Conservation (phyloP, 2,113 vertebrate genomes). For the Smithornis capensis region DNA sequence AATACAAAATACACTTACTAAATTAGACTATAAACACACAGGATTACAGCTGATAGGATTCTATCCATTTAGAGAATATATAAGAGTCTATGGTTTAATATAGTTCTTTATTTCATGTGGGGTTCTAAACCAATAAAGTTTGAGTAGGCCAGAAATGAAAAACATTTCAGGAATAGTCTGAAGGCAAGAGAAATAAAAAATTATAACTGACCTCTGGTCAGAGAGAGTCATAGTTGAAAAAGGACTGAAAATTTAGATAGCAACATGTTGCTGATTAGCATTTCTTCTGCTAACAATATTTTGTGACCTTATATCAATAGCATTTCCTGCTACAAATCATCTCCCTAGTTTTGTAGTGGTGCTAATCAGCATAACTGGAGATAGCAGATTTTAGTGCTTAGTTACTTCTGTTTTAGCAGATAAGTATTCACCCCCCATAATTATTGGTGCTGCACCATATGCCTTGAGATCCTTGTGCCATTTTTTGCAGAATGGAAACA, state of each 20-base stretch:
- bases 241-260: neutral
- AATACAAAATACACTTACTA: neutral
- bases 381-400: neutral
- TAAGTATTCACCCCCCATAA: neutral
- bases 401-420: neutral
- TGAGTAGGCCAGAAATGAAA: neutral
- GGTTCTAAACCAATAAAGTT: neutral
- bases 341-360: neutral
- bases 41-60: neutral
- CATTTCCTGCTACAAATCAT: neutral
- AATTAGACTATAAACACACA: neutral
- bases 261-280: neutral
- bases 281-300: neutral
- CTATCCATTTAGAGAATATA: neutral
- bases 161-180: neutral
- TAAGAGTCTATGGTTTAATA: neutral
- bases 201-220: neutral
- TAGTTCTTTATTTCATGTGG: neutral
- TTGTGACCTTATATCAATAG: neutral
- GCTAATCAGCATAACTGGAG: neutral
- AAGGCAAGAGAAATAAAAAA: neutral
- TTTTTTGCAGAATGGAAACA: conserved; percentile 2
- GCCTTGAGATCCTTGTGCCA: neutral
- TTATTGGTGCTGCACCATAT: neutral
- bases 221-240: neutral